A percentile compares a stretch with the other conserved stretches of the same genome.
These are phyloP conservation scores for Pteria penguin DNA, from an alignment of 2,888 invertebrate species.

Conservation along the genomic window DNA sequence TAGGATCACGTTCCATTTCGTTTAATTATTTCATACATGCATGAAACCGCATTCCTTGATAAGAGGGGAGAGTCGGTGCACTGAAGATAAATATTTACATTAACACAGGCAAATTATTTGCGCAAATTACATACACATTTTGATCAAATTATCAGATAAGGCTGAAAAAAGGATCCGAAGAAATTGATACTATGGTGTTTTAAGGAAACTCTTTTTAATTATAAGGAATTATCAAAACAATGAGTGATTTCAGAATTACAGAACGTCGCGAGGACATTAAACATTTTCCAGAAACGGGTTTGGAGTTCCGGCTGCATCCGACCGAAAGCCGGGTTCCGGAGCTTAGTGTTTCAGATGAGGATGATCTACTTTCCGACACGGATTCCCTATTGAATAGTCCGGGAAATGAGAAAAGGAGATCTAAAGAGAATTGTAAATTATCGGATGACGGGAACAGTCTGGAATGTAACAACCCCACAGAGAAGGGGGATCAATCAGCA, in stretches of 20 bases:
- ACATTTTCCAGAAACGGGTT: constrained; percentile 16
- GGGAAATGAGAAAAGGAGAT: background rate
- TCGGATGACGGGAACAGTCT: background rate
- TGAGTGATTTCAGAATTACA: background rate
- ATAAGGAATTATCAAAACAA: too few species aligned
- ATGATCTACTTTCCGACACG: constrained; percentile 26
- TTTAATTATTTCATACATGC: background rate
- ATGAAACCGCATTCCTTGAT: background rate
- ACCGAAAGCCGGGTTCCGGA: constrained; percentile 20
- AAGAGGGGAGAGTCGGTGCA: background rate
- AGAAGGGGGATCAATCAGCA: background rate
- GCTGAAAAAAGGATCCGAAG: too few species aligned
- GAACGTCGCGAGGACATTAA: background rate
- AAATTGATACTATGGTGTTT: too few species aligned
- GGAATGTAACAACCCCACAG: background rate
- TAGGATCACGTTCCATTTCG: background rate
- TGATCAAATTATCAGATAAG: too few species aligned
- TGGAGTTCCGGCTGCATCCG: constrained; percentile 19
- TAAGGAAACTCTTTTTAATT: too few species aligned
- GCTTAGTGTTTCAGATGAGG: constrained; percentile 20
- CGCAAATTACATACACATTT: too few species aligned
- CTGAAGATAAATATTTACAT: background rate
- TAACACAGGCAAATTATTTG: too few species aligned
- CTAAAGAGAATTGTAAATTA: background rate
- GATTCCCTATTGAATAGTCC: constrained; percentile 27